Base-by-base conservation (phyloP, 2,113 vertebrate species). In the Salminus brasiliensis region DNA sequence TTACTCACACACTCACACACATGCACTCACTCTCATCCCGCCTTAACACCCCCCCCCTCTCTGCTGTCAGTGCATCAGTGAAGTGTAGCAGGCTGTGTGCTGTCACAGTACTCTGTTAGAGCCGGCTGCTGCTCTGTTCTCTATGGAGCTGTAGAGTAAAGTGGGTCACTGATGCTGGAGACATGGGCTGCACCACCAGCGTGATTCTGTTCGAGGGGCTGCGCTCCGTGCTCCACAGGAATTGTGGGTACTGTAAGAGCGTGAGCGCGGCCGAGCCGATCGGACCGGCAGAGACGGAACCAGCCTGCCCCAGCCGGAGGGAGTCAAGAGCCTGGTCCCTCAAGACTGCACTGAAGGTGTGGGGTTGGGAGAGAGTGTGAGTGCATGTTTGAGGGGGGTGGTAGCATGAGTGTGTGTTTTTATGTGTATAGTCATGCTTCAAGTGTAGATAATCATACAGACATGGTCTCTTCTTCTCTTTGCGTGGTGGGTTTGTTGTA, bases 131-230 rank as follows among this genome's bases (percentile, higher is more conserved):
- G 57, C 1, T 4, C 23, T 45, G 27, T 39, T 72, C 30, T 55
- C 57, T 30, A 52, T 71, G 68, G 63, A 49, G 63, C 23, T 39
- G 67, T 74, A 43, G 36, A 84, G 82, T n/a, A 82, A 91, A 87
- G 81, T 78, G 86, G 87, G 87, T 88, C 89, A 86, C 70, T 15
- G 62, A 78, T 89, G 69, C 83, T 87, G 90, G 85, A 92, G 94
- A 90, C 86, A 99, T 99, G 97, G 97, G 97, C 89, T 98, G 97
- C 93, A 96, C 95, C 84, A 95, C 96, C 86, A 98, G 97, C 67
- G 90, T 97, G 45, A 92, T 96, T 87, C 93, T 98, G 84, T 93
- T 97, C 85, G 96, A 97, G 89, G 96, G 96, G 85, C 94, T 99
- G 88, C 94, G 95, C 66, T 95, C 95, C 0, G 95, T 95, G 71